Percentiles rank a stretch among this genome's conserved stretches.
phyloP scores from a whole-genome alignment of 2,888 invertebrate species.

The Odontomyia ornata region DNA sequence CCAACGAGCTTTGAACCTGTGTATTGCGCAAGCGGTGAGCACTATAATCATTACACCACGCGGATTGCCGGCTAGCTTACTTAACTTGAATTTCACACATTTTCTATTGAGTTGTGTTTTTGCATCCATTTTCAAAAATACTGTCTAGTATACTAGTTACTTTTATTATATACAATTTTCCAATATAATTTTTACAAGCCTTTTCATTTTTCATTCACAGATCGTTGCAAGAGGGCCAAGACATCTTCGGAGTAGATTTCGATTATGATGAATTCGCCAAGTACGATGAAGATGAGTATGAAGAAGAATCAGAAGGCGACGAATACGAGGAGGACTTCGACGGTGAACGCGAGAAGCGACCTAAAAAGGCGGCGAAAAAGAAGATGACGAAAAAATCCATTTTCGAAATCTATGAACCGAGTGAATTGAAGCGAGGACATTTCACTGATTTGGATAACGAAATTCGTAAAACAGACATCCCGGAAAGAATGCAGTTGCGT shows the following conservation, averaged over 20 bases:
- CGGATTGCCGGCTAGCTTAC: no score
- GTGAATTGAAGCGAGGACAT: constrained; percentile 94
- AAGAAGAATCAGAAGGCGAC: constrained; percentile 81
- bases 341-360: constrained; percentile 71
- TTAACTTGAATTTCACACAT: no score
- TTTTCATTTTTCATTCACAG: constrained; percentile 60
- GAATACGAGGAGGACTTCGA: constrained; percentile 83
- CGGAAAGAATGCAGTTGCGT: constrained; percentile 91
- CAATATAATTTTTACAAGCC: no score
- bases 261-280: constrained; percentile 91
- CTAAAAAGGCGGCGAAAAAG: constrained; percentile 80
- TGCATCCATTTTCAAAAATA: no score
- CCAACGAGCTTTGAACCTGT: no score
- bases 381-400: constrained; percentile 85
- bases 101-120: no score
- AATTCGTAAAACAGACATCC: constrained; percentile 87
- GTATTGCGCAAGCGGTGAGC: no score
- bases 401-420: constrained; percentile 96
- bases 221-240: constrained; percentile 96
- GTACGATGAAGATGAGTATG: constrained; percentile 83
- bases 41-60: no score
- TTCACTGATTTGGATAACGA: constrained; percentile 94
- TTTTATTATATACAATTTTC: no score
- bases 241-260: constrained; percentile 99
- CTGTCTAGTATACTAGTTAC: no score